These are phyloP conservation scores for Drosophila elegans DNA, from an alignment of 1,140 invertebrate genomes.

Conservation along the genomic window DNA sequence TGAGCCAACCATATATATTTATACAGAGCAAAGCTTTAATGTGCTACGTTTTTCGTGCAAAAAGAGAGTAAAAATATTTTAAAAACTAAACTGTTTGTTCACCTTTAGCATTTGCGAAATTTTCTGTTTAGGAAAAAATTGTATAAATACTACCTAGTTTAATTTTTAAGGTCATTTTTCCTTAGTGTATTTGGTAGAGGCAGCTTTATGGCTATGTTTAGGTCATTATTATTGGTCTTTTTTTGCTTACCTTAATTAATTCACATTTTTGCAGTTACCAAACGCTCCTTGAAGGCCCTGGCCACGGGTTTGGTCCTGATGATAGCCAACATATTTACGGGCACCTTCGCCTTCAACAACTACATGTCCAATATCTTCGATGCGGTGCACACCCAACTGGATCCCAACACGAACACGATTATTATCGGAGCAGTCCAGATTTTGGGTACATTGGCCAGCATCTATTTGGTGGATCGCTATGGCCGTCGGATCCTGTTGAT, in stretches of 20 bases:
- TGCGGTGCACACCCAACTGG: conserved; percentile 86
- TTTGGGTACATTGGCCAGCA: conserved; percentile 83
- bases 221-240: no score
- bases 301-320: conserved; percentile 68
- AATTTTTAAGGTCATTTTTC: no score
- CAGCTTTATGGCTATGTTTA: no score
- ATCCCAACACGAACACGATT: conserved; percentile 86
- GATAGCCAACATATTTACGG: conserved; percentile 70
- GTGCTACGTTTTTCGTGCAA: no score
- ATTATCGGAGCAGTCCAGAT: conserved; percentile 86
- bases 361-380: conserved; percentile 87
- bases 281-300: conserved; percentile 53
- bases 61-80: no score
- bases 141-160: no score
- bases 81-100: no score
- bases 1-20: not conserved
- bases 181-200: no score
- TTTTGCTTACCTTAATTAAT: no score
- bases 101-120: no score
- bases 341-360: conserved; percentile 74
- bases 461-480: conserved; percentile 72
- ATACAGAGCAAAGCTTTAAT: no score
- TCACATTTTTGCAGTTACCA: conserved; percentile 49
- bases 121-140: no score
- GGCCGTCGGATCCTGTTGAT: conserved; percentile 72